Evolutionary conservation across 2,888 invertebrate species (phyloP).

Genomic region (Doris montereyensis): DNA sequence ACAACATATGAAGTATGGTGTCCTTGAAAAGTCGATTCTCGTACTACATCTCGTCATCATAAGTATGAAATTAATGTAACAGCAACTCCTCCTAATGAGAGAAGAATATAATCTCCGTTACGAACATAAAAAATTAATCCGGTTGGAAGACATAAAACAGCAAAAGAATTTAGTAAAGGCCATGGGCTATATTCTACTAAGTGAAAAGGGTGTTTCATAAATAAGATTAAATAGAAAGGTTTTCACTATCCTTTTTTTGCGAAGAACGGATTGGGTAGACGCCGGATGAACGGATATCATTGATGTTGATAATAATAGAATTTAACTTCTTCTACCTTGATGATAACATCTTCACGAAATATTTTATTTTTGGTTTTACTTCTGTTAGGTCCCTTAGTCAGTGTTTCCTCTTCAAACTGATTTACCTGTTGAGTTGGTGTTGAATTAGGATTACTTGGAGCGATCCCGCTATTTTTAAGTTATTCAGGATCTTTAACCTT

Average conservation of each 20-base stretch:
- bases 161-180: constrained; percentile 43
- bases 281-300: constrained; percentile 10
- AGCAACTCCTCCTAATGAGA: constrained; percentile 46
- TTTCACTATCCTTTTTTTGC: not conserved
- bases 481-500: not conserved
- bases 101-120: constrained; percentile 21
- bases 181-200: constrained; percentile 45
- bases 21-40: constrained; percentile 81
- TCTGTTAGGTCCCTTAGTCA: not conserved
- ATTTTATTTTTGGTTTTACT: not conserved
- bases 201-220: constrained; percentile 43
- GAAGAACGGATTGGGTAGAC: too few species aligned
- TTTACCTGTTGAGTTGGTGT: not conserved
- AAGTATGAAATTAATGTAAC: constrained; percentile 51
- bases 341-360: not conserved
- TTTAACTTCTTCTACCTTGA: too few species aligned
- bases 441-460: not conserved
- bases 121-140: constrained; percentile 53
- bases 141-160: constrained; percentile 51
- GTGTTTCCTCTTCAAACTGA: not conserved
- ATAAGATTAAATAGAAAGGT: not conserved
- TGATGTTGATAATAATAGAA: constrained; percentile 8
- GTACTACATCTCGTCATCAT: constrained; percentile 74
- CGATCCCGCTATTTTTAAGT: not conserved
- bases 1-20: constrained; percentile 78